phyloP scores from a whole-genome alignment of 2,888 invertebrate species.

The Drosophila hamatofila region DNA sequence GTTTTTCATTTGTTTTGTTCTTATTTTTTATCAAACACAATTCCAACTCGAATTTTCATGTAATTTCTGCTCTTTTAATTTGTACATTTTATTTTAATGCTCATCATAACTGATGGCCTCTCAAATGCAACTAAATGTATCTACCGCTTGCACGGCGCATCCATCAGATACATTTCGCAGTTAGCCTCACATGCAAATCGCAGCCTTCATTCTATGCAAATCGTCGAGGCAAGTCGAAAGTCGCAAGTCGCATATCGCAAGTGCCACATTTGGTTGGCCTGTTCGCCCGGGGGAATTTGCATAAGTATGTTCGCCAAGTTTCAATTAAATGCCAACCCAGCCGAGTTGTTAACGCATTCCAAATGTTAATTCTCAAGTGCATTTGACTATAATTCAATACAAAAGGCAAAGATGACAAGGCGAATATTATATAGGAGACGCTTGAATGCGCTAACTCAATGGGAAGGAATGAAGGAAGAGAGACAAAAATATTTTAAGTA shows the following conservation, averaged over 20 bases:
- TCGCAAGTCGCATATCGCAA: constrained; percentile 34
- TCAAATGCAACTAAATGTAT: not conserved
- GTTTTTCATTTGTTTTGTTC: not conserved
- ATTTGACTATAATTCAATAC: constrained; percentile 71
- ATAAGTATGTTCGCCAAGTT: constrained; percentile 74
- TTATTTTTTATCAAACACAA: constrained; percentile 17
- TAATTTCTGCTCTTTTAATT: constrained; percentile 78
- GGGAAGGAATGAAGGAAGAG: no score
- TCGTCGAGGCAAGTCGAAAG: constrained; percentile 17
- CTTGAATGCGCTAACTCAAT: constrained; percentile 19
- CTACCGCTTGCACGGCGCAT: not conserved
- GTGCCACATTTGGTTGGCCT: constrained; percentile 65
- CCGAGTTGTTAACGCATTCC: constrained; percentile 81
- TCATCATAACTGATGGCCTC: constrained; percentile 69
- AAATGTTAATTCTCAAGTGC: constrained; percentile 81
- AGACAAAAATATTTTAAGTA: not conserved
- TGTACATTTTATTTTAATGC: constrained; percentile 81
- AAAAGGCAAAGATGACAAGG: constrained; percentile 22
- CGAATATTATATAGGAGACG: not conserved
- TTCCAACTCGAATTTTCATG: constrained; percentile 66
- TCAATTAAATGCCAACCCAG: constrained; percentile 76
- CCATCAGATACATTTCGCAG: constrained; percentile 15
- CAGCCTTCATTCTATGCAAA: constrained; percentile 73
- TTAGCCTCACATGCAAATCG: constrained; percentile 64
- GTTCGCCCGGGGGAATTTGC: constrained; percentile 63